Percentiles rank a stretch among this genome's conserved stretches.
phyloP scores from a whole-genome alignment of 1,140 invertebrate genomes.

The Helicoverpa zea region DNA sequence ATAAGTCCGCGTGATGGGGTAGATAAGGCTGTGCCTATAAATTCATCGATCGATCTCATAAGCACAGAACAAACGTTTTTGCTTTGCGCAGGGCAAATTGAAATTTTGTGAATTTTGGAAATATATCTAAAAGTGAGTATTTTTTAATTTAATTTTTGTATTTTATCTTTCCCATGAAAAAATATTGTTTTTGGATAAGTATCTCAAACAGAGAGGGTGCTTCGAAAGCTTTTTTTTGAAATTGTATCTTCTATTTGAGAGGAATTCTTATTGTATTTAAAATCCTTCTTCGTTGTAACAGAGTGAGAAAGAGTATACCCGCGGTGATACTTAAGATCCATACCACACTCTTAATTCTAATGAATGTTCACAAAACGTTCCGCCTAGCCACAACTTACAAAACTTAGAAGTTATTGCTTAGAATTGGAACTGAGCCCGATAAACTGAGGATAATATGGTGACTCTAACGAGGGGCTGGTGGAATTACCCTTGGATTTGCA shows the following conservation, averaged over 20 bases:
- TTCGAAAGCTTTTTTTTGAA: too few species aligned
- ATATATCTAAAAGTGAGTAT: slow-evolving; percentile 2
- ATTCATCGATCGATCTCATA: slow-evolving; percentile 18
- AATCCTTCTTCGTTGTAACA: too few species aligned
- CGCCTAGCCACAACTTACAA: slow-evolving; percentile 6
- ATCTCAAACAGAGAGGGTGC: too few species aligned
- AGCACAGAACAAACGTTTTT: neutral
- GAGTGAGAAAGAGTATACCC: too few species aligned
- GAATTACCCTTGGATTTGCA: neutral
- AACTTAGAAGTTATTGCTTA: slow-evolving; percentile 17
- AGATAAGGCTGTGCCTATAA: neutral
- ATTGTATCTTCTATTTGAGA: too few species aligned
- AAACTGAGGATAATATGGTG: slow-evolving; percentile 7
- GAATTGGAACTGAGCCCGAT: slow-evolving; percentile 40
- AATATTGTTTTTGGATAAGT: too few species aligned
- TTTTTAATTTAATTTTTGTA: neutral
- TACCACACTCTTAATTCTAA: slow-evolving; percentile 22
- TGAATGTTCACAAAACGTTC: slow-evolving; percentile 17
- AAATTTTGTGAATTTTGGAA: neutral
- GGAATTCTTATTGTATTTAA: too few species aligned
- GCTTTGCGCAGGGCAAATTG: neutral
- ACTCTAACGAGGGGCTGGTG: neutral
- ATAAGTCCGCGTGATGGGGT: neutral
- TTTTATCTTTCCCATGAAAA: too few species aligned
- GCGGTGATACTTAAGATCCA: neutral